Evolutionary conservation across 2,888 invertebrate genomes (phyloP), one percentile per base, ranked within the genome.

Genomic region (Orthosia incerta): DNA sequence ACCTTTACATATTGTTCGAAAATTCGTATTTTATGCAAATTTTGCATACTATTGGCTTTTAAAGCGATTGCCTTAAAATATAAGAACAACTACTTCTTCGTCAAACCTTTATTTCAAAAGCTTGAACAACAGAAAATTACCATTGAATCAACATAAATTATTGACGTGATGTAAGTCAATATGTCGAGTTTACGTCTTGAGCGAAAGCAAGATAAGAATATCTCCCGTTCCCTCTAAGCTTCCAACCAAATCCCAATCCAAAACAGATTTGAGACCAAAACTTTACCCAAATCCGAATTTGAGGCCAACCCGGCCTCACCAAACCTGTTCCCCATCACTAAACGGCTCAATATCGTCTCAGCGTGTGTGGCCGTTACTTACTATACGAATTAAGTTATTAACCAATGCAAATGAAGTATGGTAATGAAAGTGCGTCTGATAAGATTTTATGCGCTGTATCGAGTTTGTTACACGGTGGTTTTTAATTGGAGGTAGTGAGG

Each of bases 381-480:
- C 39, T 39, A 74, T 63, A 84, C 55, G 71, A 83, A 93, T 93
- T 92, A 92, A 92, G 93, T 91, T 91, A 93, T 93, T 93, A 92
- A 90, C 87, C 90, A 88, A 93, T 92, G 91, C 91, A 91, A 93
- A 93, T 93, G 87, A 89, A 75, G 75, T 85, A 86, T 79, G 68
- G 53, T 74, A 76, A 83, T 86, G 77, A 78, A 79, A 78, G 83
- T 69, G 18, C 62, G 16, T 18, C 1, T 55, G 80, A 81, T 83
- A 79, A 82, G 62, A 79, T 50, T 45, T 64, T 60, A 63, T 50
- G 16, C 45, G 16, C 46, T 23, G 39, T 59, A 69, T 39, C 63
- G 48, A 55, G 48, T 50, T 48, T 16, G 77, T 60, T 60, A 50
- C 55, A 23, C 12, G 55, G 53, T 18, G 50, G 16, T 23, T 79